phyloP scores from a whole-genome alignment of 2,797 vertebrate species.

The Pangasius macronema region DNA sequence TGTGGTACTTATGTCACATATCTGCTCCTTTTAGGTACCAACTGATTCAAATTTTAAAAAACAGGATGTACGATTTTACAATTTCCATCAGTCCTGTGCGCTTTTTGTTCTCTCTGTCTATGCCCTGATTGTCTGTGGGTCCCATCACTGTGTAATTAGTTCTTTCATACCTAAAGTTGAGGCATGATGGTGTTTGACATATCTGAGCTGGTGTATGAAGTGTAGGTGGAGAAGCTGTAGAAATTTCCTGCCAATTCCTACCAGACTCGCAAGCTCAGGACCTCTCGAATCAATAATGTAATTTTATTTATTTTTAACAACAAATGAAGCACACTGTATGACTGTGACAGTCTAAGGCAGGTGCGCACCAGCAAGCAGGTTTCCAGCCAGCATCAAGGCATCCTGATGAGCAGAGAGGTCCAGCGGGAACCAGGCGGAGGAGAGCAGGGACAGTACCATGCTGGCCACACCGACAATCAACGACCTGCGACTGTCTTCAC shows the following conservation, averaged over 20 bases:
- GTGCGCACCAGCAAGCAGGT: conserved; percentile 87
- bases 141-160: not conserved
- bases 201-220: not conserved
- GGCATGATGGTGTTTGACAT: not conserved
- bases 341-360: not conserved
- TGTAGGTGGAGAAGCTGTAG: not conserved
- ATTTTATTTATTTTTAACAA: not conserved
- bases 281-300: not conserved
- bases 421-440: conserved; percentile 94
- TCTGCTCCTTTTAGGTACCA: not conserved
- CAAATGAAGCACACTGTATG: not conserved
- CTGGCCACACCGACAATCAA: conserved; percentile 87
- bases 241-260: not conserved
- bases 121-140: not conserved
- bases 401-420: conserved; percentile 96
- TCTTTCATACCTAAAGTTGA: not conserved
- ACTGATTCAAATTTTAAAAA: not conserved
- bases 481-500: conserved; percentile 79
- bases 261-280: not conserved
- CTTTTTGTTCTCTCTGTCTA: not conserved
- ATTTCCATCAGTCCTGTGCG: not conserved
- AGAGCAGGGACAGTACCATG: conserved; percentile 89
- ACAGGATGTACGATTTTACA: not conserved
- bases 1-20: not conserved
- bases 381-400: conserved; percentile 88